These are phyloP conservation scores for Trachelus tabidus DNA, from an alignment of 2,888 invertebrate genomes.

Conservation along the genomic window DNA sequence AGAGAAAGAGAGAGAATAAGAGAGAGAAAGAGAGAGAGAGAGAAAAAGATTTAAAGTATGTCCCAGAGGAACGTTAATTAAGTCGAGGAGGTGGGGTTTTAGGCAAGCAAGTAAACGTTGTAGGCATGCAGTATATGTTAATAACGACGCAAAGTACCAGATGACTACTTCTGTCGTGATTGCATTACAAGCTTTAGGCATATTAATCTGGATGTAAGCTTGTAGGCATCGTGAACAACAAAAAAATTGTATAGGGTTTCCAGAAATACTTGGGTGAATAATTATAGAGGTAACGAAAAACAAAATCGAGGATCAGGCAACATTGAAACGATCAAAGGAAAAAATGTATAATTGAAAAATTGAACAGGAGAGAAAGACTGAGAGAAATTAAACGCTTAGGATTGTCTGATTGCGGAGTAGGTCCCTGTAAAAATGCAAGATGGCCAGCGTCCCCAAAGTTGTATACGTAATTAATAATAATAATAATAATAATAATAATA, in stretches of 20 bases:
- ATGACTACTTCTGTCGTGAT: slow-evolving; percentile 40
- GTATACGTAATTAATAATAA: slow-evolving; percentile 53
- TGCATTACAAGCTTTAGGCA: slow-evolving; percentile 42
- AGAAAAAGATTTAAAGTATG: too few species aligned
- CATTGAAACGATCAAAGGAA: slow-evolving; percentile 71
- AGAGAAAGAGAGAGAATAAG: too few species aligned
- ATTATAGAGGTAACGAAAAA: slow-evolving; percentile 68
- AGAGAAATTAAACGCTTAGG: slow-evolving; percentile 62
- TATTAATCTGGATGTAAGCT: slow-evolving; percentile 45
- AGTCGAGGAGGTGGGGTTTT: slow-evolving; percentile 9
- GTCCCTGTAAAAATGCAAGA: slow-evolving; percentile 66
- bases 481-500: slow-evolving; percentile 15
- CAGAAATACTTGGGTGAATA: slow-evolving; percentile 47
- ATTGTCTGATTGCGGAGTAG: slow-evolving; percentile 66
- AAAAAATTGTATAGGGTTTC: slow-evolving; percentile 39
- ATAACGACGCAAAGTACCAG: slow-evolving; percentile 32
- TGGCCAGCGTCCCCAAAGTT: slow-evolving; percentile 67
- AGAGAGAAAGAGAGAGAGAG: too few species aligned
- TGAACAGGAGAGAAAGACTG: slow-evolving; percentile 35
- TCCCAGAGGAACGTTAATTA: slow-evolving; percentile 5
- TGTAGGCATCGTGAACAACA: slow-evolving; percentile 47
- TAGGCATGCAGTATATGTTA: slow-evolving; percentile 27
- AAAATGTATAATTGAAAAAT: slow-evolving; percentile 56
- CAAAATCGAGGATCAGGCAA: slow-evolving; percentile 70
- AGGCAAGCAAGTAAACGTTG: slow-evolving; percentile 21